Conservation (phyloP, 2,113 vertebrate genomes). For the Antechinus stuartii region DNA sequence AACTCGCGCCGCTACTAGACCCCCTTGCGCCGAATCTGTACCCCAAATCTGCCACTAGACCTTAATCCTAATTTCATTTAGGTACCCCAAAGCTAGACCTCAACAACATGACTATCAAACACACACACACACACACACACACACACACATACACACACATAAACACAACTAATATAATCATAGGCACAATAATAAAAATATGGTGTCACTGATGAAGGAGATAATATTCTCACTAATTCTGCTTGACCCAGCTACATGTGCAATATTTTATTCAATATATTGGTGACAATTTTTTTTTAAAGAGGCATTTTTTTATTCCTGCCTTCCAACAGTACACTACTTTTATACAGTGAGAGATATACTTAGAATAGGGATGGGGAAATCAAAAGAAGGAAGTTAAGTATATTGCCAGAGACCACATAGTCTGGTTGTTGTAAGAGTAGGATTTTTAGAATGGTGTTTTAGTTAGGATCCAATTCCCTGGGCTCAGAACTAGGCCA, state of each 20-base stretch:
- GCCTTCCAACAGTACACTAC: neutral
- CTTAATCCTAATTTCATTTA: no score
- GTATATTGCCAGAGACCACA: constrained; percentile 15
- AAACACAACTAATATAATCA: neutral
- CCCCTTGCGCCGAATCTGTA: no score
- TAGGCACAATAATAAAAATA: neutral
- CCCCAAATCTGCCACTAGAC: no score
- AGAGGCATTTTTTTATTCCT: neutral
- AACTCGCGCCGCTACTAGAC: no score
- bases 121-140: neutral
- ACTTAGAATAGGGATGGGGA: neutral
- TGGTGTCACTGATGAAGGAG: neutral
- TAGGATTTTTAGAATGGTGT: constrained; percentile 18
- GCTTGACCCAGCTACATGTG: neutral
- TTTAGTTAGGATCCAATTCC: constrained; percentile 17
- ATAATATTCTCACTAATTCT: neutral
- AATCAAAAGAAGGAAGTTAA: constrained; percentile 31
- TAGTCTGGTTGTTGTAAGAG: constrained; percentile 36
- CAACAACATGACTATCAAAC: neutral
- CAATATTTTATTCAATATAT: neutral
- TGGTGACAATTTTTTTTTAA: neutral
- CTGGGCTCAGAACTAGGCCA: constrained; percentile 44
- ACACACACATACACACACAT: neutral
- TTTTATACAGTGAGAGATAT: neutral
- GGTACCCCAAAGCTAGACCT: no score